These are phyloP conservation scores for Heliocidaris tuberculata DNA, from an alignment of 35 echinoderm and acorn worm genomes.

Conservation along the genomic window DNA sequence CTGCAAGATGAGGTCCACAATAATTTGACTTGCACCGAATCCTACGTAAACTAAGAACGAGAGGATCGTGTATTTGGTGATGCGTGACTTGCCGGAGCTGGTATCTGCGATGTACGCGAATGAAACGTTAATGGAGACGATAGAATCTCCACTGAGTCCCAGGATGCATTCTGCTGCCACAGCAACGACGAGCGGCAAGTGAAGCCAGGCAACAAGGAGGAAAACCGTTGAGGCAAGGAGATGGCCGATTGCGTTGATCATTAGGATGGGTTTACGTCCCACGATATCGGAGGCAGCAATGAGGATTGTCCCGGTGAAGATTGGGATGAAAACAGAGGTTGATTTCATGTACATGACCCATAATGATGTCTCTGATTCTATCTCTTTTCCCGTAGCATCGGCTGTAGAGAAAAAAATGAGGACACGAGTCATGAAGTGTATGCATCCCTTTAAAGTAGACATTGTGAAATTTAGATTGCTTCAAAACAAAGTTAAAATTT, in stretches of 20 bases:
- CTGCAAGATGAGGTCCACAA: constrained; percentile 49
- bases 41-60: constrained; percentile 6
- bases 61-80: constrained; percentile 26
- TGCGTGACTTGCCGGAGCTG: constrained; percentile 23
- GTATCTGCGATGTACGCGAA: constrained; percentile 53
- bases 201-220: constrained; percentile 34
- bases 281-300: constrained; percentile 51
- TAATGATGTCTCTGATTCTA: constrained; percentile 59
- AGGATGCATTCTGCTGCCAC: constrained; percentile 49
- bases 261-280: constrained; percentile 57
- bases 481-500: too few species aligned
- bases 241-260: constrained; percentile 49
- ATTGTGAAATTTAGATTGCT: too few species aligned
- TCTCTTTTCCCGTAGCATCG: constrained; percentile 25
- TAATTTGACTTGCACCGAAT: constrained; percentile 50
- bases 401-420: neutral
- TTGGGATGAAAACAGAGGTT: constrained; percentile 48
- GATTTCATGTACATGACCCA: constrained; percentile 69
- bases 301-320: constrained; percentile 41
- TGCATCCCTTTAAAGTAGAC: too few species aligned
- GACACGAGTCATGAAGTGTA: too few species aligned
- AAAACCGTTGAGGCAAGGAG: constrained; percentile 44
- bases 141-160: constrained; percentile 43
- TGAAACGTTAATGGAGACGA: constrained; percentile 8
- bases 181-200: constrained; percentile 13